phyloP scores from a whole-genome alignment of 1,140 invertebrate genomes.

The Littorina saxatilis region DNA sequence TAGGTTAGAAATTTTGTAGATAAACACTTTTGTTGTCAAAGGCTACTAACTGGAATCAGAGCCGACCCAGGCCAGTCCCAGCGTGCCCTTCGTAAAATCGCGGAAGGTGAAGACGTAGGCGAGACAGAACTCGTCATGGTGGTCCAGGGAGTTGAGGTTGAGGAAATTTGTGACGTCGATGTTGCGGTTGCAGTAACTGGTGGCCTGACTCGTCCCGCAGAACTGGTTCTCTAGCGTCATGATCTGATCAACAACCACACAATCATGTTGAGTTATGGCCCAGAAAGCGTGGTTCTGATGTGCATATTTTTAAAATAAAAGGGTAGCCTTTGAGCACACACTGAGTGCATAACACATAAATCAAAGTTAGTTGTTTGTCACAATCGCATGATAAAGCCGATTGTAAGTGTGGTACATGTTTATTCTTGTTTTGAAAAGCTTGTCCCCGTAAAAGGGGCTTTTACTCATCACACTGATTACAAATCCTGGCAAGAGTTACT shows the following conservation, averaged over 20 bases:
- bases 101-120: constrained; percentile 99
- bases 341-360: neutral
- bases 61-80: constrained; percentile 98
- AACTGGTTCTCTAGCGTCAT: constrained; percentile 74
- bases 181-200: constrained; percentile 97
- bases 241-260: constrained; percentile 66
- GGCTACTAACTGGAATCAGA: constrained; percentile 23
- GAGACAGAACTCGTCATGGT: constrained; percentile 98
- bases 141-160: constrained; percentile 96
- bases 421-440: no score
- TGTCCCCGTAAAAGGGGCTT: no score
- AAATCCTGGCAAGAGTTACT: no score
- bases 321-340: no score
- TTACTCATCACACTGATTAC: no score
- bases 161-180: constrained; percentile 99
- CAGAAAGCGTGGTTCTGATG: no score
- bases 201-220: constrained; percentile 74
- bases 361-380: no score
- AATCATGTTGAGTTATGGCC: neutral
- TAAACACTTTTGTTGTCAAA: no score
- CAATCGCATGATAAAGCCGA: no score
- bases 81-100: constrained; percentile 96
- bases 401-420: no score
- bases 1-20: no score
- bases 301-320: no score